Evolutionary conservation across 1,140 invertebrate genomes (phyloP).

Genomic region (Ctenoplectra terminalis): DNA sequence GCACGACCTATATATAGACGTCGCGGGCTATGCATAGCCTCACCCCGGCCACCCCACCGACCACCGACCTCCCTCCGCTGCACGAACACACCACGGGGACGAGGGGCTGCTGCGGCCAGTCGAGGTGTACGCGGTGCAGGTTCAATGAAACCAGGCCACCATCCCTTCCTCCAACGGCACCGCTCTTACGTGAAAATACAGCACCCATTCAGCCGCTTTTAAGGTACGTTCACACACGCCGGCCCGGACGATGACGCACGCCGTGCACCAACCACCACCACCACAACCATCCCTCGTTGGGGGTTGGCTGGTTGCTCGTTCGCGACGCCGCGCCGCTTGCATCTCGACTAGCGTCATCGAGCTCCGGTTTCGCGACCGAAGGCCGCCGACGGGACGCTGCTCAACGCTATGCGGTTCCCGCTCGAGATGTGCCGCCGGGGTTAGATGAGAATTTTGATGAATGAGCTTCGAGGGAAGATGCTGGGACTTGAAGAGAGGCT

Average conservation of each 20-base stretch:
- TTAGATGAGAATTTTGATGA: slow-evolving; percentile 11
- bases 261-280: neutral
- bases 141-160: slow-evolving; percentile 81
- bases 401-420: neutral
- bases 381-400: neutral
- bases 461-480: neutral
- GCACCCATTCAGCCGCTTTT: slow-evolving; percentile 72
- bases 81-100: slow-evolving; percentile 47
- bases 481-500: neutral
- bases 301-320: neutral
- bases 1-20: slow-evolving; percentile 79
- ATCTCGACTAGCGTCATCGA: slow-evolving; percentile 18
- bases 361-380: slow-evolving; percentile 16
- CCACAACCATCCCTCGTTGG: neutral
- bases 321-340: neutral
- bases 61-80: slow-evolving; percentile 56
- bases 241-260: slow-evolving; percentile 40
- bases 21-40: slow-evolving; percentile 79
- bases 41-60: slow-evolving; percentile 42
- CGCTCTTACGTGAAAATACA: slow-evolving; percentile 72
- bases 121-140: slow-evolving; percentile 70
- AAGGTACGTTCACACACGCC: slow-evolving; percentile 60
- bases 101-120: slow-evolving; percentile 35
- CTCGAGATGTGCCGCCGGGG: neutral
- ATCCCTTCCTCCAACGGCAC: slow-evolving; percentile 49